These are phyloP conservation scores for Sialis lutaria DNA, from an alignment of 2,888 invertebrate genomes.

Conservation along the genomic window DNA sequence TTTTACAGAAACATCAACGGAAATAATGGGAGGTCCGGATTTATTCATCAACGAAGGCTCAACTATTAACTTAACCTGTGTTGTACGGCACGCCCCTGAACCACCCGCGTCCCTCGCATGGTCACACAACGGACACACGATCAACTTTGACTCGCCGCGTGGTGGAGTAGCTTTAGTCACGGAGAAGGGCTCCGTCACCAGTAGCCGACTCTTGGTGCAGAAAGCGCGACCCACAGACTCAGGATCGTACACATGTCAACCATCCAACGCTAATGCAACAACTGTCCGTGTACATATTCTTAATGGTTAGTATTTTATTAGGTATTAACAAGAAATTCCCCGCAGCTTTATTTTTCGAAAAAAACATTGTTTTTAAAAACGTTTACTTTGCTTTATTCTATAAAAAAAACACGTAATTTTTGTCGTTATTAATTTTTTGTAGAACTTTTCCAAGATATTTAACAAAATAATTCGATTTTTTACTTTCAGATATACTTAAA, in stretches of 20 bases:
- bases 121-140: slow-evolving; percentile 68
- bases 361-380: too few species aligned
- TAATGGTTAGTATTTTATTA: slow-evolving; percentile 47
- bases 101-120: slow-evolving; percentile 69
- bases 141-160: slow-evolving; percentile 79
- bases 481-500: too few species aligned
- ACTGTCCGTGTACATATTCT: slow-evolving; percentile 70
- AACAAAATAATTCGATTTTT: too few species aligned
- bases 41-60: slow-evolving; percentile 73
- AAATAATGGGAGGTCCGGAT: slow-evolving; percentile 65
- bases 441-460: too few species aligned
- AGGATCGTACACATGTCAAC: slow-evolving; percentile 68
- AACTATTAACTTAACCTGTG: slow-evolving; percentile 76
- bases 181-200: slow-evolving; percentile 69
- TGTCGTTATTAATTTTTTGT: too few species aligned
- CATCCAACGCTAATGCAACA: slow-evolving; percentile 66
- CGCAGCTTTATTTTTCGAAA: too few species aligned
- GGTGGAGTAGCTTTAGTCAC: slow-evolving; percentile 78
- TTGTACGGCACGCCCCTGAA: slow-evolving; percentile 68
- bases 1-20: slow-evolving; percentile 60
- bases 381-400: too few species aligned
- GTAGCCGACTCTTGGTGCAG: slow-evolving; percentile 67
- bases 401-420: too few species aligned
- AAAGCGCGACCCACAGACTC: slow-evolving; percentile 65
- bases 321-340: not conserved